Evolutionary conservation across 2,888 invertebrate species (phyloP).

Genomic region (Coenonympha arcania): DNA sequence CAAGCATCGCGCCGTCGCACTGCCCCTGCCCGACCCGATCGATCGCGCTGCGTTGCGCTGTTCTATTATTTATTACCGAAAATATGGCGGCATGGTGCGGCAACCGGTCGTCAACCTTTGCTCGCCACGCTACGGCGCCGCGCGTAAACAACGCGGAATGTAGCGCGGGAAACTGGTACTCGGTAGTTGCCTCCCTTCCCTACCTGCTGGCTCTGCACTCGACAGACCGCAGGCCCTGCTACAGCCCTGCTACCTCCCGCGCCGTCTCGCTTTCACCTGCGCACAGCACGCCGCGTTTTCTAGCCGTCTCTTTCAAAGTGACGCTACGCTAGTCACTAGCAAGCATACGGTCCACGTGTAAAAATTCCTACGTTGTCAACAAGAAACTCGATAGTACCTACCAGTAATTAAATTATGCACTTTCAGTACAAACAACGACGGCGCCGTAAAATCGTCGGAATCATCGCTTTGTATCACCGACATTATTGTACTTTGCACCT

Average conservation of each 20-base stretch:
- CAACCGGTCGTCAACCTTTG: constrained; percentile 56
- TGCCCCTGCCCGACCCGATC: constrained; percentile 52
- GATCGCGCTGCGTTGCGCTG: constrained; percentile 62
- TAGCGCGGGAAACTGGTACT: constrained; percentile 58
- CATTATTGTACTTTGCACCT: too few relatives aligned
- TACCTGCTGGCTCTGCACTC: constrained; percentile 36
- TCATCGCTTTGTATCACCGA: too few relatives aligned
- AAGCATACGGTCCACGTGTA: constrained; percentile 33
- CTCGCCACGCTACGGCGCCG: constrained; percentile 45
- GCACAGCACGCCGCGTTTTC: neutral
- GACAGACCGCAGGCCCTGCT: constrained; percentile 18
- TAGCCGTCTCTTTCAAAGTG: constrained; percentile 23
- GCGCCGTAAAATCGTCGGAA: too few relatives aligned
- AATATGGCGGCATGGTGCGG: constrained; percentile 67
- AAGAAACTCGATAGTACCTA: constrained; percentile 7
- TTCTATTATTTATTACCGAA: constrained; percentile 70
- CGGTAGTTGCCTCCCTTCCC: constrained; percentile 39
- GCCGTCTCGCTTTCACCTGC: constrained; percentile 21
- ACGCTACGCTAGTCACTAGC: constrained; percentile 18
- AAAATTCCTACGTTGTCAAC: constrained; percentile 15
- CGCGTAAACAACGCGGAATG: constrained; percentile 58
- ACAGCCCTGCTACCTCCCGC: constrained; percentile 14
- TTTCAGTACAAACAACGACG: neutral
- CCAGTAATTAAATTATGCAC: neutral
- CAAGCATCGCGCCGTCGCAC: constrained; percentile 57